These are phyloP conservation scores for Acleris literana DNA, from an alignment of 2,888 invertebrate genomes.

Conservation along the genomic window DNA sequence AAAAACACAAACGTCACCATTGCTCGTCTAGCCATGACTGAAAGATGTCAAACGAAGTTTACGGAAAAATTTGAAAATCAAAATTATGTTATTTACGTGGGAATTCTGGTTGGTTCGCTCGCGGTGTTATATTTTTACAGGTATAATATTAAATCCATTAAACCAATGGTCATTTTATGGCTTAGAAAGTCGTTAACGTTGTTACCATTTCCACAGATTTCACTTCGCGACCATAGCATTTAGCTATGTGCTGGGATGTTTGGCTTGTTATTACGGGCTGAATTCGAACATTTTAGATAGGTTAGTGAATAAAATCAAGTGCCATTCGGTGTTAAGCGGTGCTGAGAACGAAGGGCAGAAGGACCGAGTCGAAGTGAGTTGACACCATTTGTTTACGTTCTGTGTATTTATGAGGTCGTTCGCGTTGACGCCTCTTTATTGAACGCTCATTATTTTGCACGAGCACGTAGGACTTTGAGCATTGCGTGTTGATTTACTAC, in stretches of 20 bases:
- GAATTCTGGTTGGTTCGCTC: conserved; percentile 64
- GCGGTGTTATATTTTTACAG: conserved; percentile 75
- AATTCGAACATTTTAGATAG: conserved; percentile 65
- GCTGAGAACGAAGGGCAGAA: conserved; percentile 48
- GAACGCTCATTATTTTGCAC: conserved; percentile 10
- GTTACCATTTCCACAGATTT: conserved; percentile 67
- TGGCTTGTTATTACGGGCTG: conserved; percentile 76
- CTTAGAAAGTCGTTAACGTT: conserved; percentile 46
- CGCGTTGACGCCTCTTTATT: conserved; percentile 31
- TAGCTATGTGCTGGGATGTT: conserved; percentile 79
- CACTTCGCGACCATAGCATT: conserved; percentile 71
- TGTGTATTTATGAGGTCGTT: conserved; percentile 8
- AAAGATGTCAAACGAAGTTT: conserved; percentile 80
- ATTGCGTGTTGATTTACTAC: not conserved
- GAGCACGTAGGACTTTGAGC: not conserved
- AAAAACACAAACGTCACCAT: conserved; percentile 56
- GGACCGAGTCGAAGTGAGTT: conserved; percentile 60
- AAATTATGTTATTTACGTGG: conserved; percentile 76
- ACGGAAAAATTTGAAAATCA: conserved; percentile 74
- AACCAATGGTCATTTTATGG: conserved; percentile 34
- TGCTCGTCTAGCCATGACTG: conserved; percentile 77
- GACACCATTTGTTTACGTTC: conserved; percentile 40
- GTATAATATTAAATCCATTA: conserved; percentile 48
- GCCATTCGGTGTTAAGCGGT: conserved; percentile 61
- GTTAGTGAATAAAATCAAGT: conserved; percentile 67